Base-by-base conservation (phyloP, 2,888 invertebrate genomes). In the Calliphora vomitoria region DNA sequence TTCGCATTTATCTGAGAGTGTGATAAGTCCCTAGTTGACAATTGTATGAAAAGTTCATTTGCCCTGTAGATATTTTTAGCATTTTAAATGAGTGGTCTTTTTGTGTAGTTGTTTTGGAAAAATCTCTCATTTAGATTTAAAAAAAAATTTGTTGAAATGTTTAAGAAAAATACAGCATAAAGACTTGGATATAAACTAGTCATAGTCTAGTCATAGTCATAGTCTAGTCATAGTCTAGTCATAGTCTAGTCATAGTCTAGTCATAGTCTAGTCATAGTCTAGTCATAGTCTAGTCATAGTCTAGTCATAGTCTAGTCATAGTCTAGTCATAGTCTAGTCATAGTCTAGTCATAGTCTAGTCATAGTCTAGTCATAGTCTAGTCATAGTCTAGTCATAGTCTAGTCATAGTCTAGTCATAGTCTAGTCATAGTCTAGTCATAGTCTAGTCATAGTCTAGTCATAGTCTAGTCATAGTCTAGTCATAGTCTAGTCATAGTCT, bases 11-110 rank as follows among this genome's bases (percentile, higher is more conserved):
- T 15, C 50, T n/a, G n/a, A 53, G n/a, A 53, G n/a, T 53, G 50
- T n/a, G 50, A 53, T 53, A 53, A 53, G 50, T 53, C n/a, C 50
- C n/a, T n/a, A 15, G n/a, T 53, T 53, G 15, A 53, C 50, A 53
- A n/a, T 53, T 53, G 15, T 53, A 53, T 53, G 44, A 44, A 44
- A 44, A 44, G 44, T 44, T 44, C 44, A 44, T 44, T 44, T 44
- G 44, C 44, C 44, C 13, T 44, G 44, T 13, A 44, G 44, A 44
- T 44, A 13, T 44, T 44, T 44, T 44, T 13, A 44, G 44, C 44
- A 44, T 44, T 44, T 44, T 13, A 44, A 44, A 13, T 44, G 13
- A 44, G 13, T 13, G 44, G 44, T 4, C 13, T 10, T 44, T 44
- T 44, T 44, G 11, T 44, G 11, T 44, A 44, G 44, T 44, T 11